A percentile compares a stretch with the other conserved stretches of the same genome.
These are phyloP conservation scores for Pseudopodoces humilis DNA, from an alignment of 2,113 vertebrate genomes.

Conservation along the genomic window DNA sequence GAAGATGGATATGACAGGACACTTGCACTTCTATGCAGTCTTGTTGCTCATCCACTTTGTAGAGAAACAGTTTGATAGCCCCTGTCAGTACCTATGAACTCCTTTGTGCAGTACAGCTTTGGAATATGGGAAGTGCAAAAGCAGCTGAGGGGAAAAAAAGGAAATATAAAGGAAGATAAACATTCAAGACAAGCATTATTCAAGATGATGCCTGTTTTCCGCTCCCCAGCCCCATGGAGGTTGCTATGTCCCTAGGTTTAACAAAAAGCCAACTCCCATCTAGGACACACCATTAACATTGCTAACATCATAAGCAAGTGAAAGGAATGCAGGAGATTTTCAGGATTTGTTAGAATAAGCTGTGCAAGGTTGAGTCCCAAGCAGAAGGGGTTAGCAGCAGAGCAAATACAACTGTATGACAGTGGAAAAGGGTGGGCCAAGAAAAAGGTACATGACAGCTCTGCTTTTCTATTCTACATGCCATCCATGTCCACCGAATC, in stretches of 20 bases:
- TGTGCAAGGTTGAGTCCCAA: neutral
- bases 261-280: neutral
- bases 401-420: neutral
- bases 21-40: neutral
- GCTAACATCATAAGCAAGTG: neutral
- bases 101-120: neutral
- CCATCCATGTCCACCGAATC: neutral
- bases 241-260: neutral
- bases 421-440: neutral
- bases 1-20: slow-evolving; percentile 6
- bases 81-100: neutral
- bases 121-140: neutral
- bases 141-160: neutral
- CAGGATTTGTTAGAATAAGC: neutral
- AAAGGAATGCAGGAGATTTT: neutral
- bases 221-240: neutral
- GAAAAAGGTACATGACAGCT: neutral
- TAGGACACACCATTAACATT: neutral
- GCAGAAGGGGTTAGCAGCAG: neutral
- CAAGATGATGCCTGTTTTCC: neutral
- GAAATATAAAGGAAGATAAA: neutral
- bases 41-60: neutral
- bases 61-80: neutral
- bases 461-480: neutral
- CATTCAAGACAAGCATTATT: neutral